A percentile compares a stretch with the other conserved stretches of the same genome.
Conservation (phyloP, 2,797 vertebrate species). For the Poeciliopsis turneri region DNA sequence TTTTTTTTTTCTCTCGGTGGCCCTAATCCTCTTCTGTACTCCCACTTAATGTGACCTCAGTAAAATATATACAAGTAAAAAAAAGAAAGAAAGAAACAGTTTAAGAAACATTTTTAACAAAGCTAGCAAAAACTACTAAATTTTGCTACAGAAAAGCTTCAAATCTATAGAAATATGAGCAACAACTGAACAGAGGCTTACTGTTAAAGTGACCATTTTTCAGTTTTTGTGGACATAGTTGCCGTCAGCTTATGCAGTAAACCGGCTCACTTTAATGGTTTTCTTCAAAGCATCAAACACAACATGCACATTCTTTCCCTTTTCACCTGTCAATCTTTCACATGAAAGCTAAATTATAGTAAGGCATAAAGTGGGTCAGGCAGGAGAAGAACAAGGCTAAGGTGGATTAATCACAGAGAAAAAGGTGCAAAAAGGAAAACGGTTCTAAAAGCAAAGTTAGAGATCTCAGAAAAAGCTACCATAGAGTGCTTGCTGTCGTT, state of each 20-base stretch:
- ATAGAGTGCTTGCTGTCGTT: background rate
- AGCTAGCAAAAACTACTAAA: background rate
- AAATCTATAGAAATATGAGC: background rate
- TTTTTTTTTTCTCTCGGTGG: too few species aligned
- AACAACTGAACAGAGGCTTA: background rate
- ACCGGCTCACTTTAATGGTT: background rate
- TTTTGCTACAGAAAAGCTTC: background rate
- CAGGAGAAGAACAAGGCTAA: background rate
- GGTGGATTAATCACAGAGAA: background rate
- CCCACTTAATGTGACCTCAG: background rate
- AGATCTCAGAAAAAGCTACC: background rate
- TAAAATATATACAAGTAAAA: background rate
- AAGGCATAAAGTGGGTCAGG: background rate
- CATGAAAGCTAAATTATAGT: background rate
- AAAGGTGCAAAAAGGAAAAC: background rate
- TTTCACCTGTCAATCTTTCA: background rate
- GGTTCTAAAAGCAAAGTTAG: background rate
- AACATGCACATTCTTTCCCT: background rate
- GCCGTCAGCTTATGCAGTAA: background rate
- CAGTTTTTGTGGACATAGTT: background rate
- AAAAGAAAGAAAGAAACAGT: background rate
- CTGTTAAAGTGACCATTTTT: background rate
- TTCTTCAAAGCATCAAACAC: background rate
- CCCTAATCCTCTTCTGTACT: too few species aligned
- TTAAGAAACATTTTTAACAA: background rate